Evolutionary conservation across 2,888 invertebrate species (phyloP).

Genomic region (Quadroppia sp.): DNA sequence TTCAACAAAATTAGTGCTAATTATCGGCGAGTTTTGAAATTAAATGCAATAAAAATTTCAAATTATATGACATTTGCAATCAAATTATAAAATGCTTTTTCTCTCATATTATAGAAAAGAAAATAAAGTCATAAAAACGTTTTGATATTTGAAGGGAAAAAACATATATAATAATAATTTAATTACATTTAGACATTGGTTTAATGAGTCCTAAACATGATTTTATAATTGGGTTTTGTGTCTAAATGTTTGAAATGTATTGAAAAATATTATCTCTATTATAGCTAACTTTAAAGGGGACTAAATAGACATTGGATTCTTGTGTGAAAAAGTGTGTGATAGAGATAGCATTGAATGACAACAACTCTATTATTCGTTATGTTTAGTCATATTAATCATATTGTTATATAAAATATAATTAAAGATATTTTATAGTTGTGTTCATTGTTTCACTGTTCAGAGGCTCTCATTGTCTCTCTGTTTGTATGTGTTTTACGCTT

Average conservation of each 20-base stretch:
- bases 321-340: constrained; percentile 1
- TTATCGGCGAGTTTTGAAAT: neutral
- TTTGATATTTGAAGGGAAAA: neutral
- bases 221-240: neutral
- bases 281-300: neutral
- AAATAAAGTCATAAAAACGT: neutral
- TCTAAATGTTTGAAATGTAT: neutral
- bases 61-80: neutral
- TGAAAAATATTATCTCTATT: neutral
- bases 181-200: neutral
- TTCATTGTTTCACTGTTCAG: neutral
- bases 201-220: neutral
- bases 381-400: neutral
- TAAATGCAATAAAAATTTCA: neutral
- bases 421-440: neutral
- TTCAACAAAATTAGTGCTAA: neutral
- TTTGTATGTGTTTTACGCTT: neutral
- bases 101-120: neutral
- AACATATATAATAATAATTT: neutral
- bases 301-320: neutral
- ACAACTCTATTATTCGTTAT: neutral
- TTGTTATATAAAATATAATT: constrained; percentile 10
- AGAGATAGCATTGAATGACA: neutral
- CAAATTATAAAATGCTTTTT: neutral
- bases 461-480: neutral